Percentiles rank a stretch among this genome's conserved stretches.
Conservation (phyloP, 2,888 invertebrate species). For the Cyclophora punctaria region DNA sequence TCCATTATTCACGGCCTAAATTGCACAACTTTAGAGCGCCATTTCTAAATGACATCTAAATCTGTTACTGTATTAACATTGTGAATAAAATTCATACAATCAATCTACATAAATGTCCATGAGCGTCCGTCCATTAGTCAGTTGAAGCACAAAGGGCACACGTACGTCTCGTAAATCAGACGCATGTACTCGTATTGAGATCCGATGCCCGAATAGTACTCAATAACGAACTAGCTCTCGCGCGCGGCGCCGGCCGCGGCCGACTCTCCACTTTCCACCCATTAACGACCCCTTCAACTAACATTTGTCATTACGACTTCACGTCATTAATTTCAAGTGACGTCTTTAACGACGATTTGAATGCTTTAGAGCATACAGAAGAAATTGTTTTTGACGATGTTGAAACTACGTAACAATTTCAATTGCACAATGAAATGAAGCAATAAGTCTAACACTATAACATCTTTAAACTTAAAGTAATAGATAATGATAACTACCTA, state of each 20-base stretch:
- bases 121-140: conserved; percentile 75
- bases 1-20: conserved; percentile 75
- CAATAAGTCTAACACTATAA: too few species aligned
- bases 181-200: conserved; percentile 67
- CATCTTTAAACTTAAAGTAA: too few species aligned
- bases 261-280: conserved; percentile 52
- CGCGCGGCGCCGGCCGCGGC: conserved; percentile 20
- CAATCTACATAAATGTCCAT: conserved; percentile 76
- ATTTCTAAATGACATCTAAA: conserved; percentile 76
- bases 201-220: conserved; percentile 68
- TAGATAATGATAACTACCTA: too few species aligned
- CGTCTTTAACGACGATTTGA: conserved; percentile 29
- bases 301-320: conserved; percentile 53
- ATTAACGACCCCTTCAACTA: conserved; percentile 62
- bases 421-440: too few species aligned
- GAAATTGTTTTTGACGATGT: too few species aligned
- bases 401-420: too few species aligned
- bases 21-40: conserved; percentile 75
- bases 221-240: conserved; percentile 49
- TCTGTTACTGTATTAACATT: conserved; percentile 76
- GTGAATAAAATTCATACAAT: conserved; percentile 76
- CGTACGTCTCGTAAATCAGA: conserved; percentile 74
- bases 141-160: conserved; percentile 72
- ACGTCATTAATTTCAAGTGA: conserved; percentile 31
- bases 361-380: too few species aligned